Evolutionary conservation across 2,888 invertebrate genomes (phyloP), one percentile per base, ranked within the genome.

Genomic region (Carabus problematicus): DNA sequence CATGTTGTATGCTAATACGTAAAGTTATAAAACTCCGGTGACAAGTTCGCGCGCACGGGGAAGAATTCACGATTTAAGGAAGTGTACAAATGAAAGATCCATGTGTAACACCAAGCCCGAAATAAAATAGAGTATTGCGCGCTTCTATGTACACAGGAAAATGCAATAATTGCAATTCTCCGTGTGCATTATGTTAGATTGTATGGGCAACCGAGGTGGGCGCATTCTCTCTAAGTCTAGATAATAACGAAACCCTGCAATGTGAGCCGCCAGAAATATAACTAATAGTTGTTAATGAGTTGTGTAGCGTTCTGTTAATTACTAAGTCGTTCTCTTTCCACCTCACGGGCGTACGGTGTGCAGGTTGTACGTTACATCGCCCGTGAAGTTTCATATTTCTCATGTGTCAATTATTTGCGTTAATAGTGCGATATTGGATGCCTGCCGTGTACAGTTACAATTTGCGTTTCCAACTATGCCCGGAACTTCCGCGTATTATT

Each of bases 1-100:
- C 63, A 54, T 63, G 63, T 63, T 63, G 63, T 63, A 63, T 63
- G 63, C 63, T 63, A 63, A 63, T 63, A 63, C 52, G 63, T 54
- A 63, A 63, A 63, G 54, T 63, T 63, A 63, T 63, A 63, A 63
- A 63, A 63, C 63, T 63, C 63, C 42, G 54, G 63, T 63, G 52
- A 63, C 40, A 54, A 63, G 63, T 63, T 63, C 14, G 52, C 63
- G 45, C 40, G n/a, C n/a, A n/a, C n/a, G n/a, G n/a, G 54, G 63
- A 63, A 63, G 54, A 41, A 63, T 63, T 63, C 41, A n/a, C n/a
- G 54, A 63, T 52, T 63, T 63, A 63, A 58, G 63, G 54, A 54
- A 52, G 52, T 63, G 41, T 63, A 63, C 52, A 63, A 63, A 63
- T 63, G 54, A 54, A 63, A 62, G 62, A 52, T 41, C 52, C 42